phyloP scores from a whole-genome alignment of 2,888 invertebrate genomes.

The Rutpela maculata region DNA sequence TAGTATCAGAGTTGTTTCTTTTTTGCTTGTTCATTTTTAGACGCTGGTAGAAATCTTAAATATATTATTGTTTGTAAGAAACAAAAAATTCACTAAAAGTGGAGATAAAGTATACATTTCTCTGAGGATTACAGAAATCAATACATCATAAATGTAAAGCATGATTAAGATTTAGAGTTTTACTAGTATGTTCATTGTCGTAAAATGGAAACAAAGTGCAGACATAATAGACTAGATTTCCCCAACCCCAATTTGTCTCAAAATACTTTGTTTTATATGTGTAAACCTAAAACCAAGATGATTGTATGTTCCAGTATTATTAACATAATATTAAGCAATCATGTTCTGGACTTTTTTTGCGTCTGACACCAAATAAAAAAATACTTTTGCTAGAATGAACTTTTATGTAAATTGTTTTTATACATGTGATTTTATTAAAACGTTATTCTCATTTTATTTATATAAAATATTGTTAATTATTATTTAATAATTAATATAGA shows the following conservation, averaged over 20 bases:
- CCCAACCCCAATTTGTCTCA: too few relatives aligned
- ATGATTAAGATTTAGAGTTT: slow-evolving; percentile 33
- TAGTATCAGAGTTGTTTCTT: background rate
- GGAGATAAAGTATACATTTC: slow-evolving; percentile 9
- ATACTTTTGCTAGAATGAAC: slow-evolving; percentile 33
- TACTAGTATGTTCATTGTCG: slow-evolving; percentile 34
- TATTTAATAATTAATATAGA: slow-evolving; percentile 45
- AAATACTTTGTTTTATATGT: too few relatives aligned
- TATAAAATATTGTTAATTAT: slow-evolving; percentile 45
- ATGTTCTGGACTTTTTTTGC: background rate
- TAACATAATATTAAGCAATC: background rate
- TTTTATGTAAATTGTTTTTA: slow-evolving; percentile 40
- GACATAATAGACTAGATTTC: background rate
- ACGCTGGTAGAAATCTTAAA: background rate
- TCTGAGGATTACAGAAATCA: background rate
- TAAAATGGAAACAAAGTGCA: slow-evolving; percentile 21
- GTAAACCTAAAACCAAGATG: background rate
- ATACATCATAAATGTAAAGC: slow-evolving; percentile 26
- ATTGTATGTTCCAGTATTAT: slow-evolving; percentile 9
- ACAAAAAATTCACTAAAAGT: slow-evolving; percentile 5
- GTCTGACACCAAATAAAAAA: background rate
- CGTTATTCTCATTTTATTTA: slow-evolving; percentile 44
- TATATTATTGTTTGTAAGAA: slow-evolving; percentile 5
- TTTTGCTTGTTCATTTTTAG: background rate
- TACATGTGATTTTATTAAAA: slow-evolving; percentile 42